These are phyloP conservation scores for Cyclophora punctaria DNA, from an alignment of 2,888 invertebrate species.

Conservation along the genomic window DNA sequence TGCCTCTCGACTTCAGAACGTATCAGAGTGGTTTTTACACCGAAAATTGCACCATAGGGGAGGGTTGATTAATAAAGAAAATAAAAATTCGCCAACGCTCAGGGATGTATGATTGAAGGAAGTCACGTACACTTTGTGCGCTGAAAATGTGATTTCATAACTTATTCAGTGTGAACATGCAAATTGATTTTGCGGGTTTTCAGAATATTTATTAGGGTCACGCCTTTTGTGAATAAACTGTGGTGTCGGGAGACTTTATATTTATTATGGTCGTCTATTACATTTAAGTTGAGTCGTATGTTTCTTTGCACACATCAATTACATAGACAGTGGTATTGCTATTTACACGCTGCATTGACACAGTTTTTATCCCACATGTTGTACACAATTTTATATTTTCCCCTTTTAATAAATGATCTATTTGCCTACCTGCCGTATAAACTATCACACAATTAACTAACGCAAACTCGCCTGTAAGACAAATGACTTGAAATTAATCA, in stretches of 20 bases:
- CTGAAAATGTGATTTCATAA: slow-evolving; percentile 26
- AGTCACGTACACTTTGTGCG: slow-evolving; percentile 35
- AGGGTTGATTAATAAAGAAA: slow-evolving; percentile 63
- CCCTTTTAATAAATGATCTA: too few relatives aligned
- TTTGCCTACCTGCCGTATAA: too few relatives aligned
- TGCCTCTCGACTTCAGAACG: slow-evolving; percentile 49
- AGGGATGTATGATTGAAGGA: slow-evolving; percentile 41
- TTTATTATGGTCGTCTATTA: neutral
- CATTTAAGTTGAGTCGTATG: too few relatives aligned
- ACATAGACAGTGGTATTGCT: too few relatives aligned
- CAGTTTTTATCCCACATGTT: too few relatives aligned
- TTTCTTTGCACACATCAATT: too few relatives aligned
- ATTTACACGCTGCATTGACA: too few relatives aligned
- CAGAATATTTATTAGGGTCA: slow-evolving; percentile 15
- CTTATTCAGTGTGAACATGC: slow-evolving; percentile 27
- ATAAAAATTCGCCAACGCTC: slow-evolving; percentile 42
- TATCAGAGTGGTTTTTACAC: slow-evolving; percentile 49
- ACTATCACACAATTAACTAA: too few relatives aligned
- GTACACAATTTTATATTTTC: too few relatives aligned
- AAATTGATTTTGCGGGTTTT: slow-evolving; percentile 23
- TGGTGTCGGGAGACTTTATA: neutral
- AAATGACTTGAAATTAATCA: too few relatives aligned
- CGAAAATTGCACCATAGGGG: slow-evolving; percentile 52
- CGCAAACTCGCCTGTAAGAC: too few relatives aligned
- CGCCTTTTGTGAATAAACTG: neutral